These are phyloP conservation scores for Bettongia penicillata DNA, from an alignment of 2,113 vertebrate genomes.

Conservation along the genomic window DNA sequence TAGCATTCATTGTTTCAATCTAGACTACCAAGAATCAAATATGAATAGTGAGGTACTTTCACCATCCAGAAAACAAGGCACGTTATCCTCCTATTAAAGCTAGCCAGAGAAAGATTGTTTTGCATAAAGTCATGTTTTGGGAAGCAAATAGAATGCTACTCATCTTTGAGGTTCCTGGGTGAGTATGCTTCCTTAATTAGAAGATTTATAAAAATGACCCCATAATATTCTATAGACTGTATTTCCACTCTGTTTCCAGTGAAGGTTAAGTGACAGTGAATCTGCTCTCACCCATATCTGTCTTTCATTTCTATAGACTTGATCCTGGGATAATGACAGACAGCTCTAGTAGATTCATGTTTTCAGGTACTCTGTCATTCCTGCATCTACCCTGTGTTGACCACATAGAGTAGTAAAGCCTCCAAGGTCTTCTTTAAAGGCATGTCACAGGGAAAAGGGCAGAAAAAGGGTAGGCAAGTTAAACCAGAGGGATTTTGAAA, in stretches of 20 bases:
- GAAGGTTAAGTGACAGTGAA: background rate
- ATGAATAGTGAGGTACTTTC: background rate
- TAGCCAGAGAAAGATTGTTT: background rate
- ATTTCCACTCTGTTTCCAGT: background rate
- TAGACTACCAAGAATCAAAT: background rate
- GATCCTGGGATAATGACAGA: background rate
- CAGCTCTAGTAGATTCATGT: background rate
- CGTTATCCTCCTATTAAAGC: accelerated
- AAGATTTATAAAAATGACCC: background rate
- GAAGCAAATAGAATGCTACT: background rate
- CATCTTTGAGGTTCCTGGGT: background rate
- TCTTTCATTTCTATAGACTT: background rate
- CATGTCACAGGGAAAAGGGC: conserved; percentile 31
- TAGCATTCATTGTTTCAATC: background rate
- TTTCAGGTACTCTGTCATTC: background rate
- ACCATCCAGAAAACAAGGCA: accelerated
- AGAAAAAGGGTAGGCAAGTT: background rate
- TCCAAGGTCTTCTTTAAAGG: background rate
- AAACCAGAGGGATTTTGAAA: conserved; percentile 28
- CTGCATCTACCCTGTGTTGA: background rate
- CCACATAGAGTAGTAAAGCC: background rate
- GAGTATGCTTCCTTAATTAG: background rate
- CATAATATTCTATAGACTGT: accelerated
- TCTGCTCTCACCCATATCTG: accelerated
- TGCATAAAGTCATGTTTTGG: accelerated